Conservation (phyloP, 2,113 vertebrate genomes). For the Apodemus speciosus region DNA sequence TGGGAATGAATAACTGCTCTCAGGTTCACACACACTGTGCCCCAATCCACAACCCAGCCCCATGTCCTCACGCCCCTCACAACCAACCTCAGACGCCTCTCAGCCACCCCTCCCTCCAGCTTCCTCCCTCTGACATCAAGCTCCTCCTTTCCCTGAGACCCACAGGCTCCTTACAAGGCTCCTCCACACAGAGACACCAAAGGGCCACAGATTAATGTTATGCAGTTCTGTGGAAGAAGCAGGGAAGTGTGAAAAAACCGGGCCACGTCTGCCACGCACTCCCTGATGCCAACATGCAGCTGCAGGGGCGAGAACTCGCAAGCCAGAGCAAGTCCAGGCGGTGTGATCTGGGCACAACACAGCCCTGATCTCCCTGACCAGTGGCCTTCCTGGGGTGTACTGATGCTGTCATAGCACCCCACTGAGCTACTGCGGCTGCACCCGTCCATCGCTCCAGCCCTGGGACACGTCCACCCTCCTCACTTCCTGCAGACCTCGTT, state of each 20-base stretch:
- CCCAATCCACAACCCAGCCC: neutral
- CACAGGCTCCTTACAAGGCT: neutral
- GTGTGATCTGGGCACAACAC: neutral
- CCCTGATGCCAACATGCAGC: neutral
- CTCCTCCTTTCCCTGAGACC: neutral
- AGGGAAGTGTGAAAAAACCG: neutral
- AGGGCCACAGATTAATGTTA: neutral
- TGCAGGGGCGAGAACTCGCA: neutral
- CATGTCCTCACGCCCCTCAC: neutral
- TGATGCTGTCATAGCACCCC: neutral
- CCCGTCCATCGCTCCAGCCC: slow-evolving; percentile 12
- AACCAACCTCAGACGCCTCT: neutral
- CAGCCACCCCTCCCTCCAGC: neutral
- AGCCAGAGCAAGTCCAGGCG: neutral
- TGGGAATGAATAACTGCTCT: slow-evolving; percentile 10
- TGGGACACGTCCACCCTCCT: neutral
- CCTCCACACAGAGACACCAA: neutral
- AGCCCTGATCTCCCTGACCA: neutral
- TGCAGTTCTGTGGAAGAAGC: neutral
- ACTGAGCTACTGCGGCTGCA: neutral
- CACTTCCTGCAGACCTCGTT: neutral
- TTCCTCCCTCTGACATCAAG: neutral
- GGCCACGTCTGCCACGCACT: neutral
- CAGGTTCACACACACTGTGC: neutral
- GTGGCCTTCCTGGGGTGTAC: neutral